Percentiles rank a stretch among this genome's conserved stretches.
phyloP scores from a whole-genome alignment of 2,888 invertebrate genomes.

The Cerastoderma edule region DNA sequence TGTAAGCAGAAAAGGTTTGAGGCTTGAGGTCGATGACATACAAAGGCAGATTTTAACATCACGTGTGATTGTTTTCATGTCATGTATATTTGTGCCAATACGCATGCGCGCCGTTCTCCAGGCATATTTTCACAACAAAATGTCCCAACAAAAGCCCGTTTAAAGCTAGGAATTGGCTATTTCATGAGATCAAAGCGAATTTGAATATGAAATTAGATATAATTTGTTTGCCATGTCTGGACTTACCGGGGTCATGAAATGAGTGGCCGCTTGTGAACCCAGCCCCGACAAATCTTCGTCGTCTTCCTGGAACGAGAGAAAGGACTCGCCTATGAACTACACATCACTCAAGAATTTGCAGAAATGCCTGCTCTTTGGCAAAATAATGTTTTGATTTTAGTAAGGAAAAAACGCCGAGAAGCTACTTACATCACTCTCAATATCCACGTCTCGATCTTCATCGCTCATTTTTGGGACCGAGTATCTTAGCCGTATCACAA shows the following conservation, averaged over 20 bases:
- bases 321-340: not conserved
- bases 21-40: too few species aligned
- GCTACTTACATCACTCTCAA: constrained; percentile 95
- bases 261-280: constrained; percentile 59
- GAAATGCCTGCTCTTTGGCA: too few species aligned
- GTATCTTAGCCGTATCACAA: not conserved
- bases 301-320: constrained; percentile 68
- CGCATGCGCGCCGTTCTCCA: constrained; percentile 37
- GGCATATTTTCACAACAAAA: constrained; percentile 3
- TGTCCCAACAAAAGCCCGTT: too few species aligned
- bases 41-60: too few species aligned
- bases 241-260: constrained; percentile 75
- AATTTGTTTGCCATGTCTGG: too few species aligned
- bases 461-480: constrained; percentile 90
- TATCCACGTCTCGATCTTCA: constrained; percentile 97
- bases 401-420: not conserved
- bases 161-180: too few species aligned
- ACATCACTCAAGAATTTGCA: too few species aligned
- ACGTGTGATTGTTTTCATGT: constrained; percentile 48
- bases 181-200: too few species aligned
- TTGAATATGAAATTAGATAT: too few species aligned
- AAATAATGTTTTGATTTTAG: too few species aligned
- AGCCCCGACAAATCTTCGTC: constrained; percentile 67
- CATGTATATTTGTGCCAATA: constrained; percentile 14
- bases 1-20: too few species aligned